phyloP scores from a whole-genome alignment of 2,888 invertebrate genomes.

The Melieria crassipennis region DNA sequence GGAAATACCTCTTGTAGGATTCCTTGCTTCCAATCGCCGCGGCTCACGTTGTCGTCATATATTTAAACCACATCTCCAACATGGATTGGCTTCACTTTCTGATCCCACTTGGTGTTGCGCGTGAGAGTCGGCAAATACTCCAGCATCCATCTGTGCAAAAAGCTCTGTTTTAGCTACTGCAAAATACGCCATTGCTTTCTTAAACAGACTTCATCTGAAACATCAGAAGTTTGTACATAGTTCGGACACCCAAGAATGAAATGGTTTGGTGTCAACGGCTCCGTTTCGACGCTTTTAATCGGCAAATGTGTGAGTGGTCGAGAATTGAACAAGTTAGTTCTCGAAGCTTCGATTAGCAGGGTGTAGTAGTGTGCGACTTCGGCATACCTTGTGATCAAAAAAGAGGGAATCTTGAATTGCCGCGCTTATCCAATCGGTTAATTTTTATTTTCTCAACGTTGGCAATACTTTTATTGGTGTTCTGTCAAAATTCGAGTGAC shows the following conservation, averaged over 20 bases:
- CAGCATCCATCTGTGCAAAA: constrained; percentile 27
- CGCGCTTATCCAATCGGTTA: too few species aligned
- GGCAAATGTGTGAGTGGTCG: constrained; percentile 41
- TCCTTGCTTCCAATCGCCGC: constrained; percentile 5
- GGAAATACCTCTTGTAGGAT: neutral
- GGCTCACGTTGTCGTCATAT: neutral
- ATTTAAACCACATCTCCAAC: constrained; percentile 22
- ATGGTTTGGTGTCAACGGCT: constrained; percentile 39
- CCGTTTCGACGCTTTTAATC: constrained; percentile 21
- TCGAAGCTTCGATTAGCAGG: constrained; percentile 37
- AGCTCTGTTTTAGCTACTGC: constrained; percentile 29
- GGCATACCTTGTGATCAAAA: too few species aligned
- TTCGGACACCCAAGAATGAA: constrained; percentile 37
- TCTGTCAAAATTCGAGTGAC: too few species aligned
- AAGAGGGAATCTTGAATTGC: too few species aligned
- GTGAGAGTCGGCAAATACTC: constrained; percentile 26
- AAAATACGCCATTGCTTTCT: too few species aligned
- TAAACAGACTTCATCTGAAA: constrained; percentile 17
- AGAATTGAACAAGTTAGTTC: constrained; percentile 36
- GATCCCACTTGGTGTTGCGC: constrained; percentile 21
- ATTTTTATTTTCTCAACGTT: too few species aligned
- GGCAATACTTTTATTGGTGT: too few species aligned
- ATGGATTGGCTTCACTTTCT: constrained; percentile 10
- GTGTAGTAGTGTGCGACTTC: too few species aligned
- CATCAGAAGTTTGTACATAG: constrained; percentile 25